phyloP scores from a whole-genome alignment of 2,113 vertebrate genomes.

The Neotoma lepida region DNA sequence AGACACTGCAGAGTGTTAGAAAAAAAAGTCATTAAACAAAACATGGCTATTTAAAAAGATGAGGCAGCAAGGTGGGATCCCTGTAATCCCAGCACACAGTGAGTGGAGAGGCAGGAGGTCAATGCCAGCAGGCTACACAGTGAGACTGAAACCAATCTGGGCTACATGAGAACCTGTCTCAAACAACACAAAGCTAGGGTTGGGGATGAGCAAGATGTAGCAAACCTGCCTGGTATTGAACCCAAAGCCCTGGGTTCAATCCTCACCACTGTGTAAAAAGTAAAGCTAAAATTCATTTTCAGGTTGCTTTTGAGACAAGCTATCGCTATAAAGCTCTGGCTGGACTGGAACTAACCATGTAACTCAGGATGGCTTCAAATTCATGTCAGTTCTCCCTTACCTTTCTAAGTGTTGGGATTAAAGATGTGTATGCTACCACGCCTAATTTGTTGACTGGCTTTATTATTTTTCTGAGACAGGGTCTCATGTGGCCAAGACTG shows the following conservation, averaged over 20 bases:
- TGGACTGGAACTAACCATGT: neutral
- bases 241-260: neutral
- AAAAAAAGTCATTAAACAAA: neutral
- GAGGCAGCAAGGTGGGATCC: neutral
- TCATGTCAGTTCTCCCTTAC: neutral
- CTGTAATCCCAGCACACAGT: neutral
- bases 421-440: neutral
- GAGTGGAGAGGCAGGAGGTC: neutral
- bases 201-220: neutral
- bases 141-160: neutral
- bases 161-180: neutral
- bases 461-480: neutral
- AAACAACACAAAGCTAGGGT: neutral
- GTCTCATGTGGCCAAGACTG: neutral
- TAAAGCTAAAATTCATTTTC: neutral
- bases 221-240: neutral
- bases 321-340: neutral
- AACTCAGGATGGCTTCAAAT: neutral
- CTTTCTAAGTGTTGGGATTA: neutral
- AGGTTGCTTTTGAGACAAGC: neutral
- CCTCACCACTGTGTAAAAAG: neutral
- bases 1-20: neutral
- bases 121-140: neutral
- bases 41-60: neutral
- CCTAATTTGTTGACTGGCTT: neutral